Base-by-base conservation (phyloP, 2,888 invertebrate genomes). In the Stomorhina lunata region DNA sequence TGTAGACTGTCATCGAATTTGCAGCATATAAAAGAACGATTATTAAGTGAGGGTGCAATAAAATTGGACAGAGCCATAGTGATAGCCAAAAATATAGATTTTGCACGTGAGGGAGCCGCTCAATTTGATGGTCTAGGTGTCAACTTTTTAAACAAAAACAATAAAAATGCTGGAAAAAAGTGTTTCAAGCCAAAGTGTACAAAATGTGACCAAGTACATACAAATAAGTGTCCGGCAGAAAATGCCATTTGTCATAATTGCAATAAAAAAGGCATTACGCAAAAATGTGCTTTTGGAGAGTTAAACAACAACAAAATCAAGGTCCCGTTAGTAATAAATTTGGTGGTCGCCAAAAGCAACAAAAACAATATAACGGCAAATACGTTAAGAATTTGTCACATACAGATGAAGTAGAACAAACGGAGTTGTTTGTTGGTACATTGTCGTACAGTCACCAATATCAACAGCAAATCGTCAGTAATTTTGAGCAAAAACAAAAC, bases 1-100 rank as follows among this genome's bases (percentile, higher is more conserved):
- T 82, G 85, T 50, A 84, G 85, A 2, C 55, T 71, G 15, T 48
- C 72, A 1, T 65, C 63, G 53, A 55, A 53, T 29, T 55, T 75
- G 7, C 55, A 65, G 37, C 34, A 32, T 20, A 50, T 61, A 9
- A 77, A 48, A 40, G 50, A 68, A n/a, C 25, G 45, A 2, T 45
- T 45, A 40, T 45, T 45, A 45, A 25, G 45, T 27, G 45, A 25
- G 5, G 2, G 40, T 12, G n/a, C 43, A 45, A 45, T n/a, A 25
- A 68, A 77, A 50, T 43, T 50, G 48, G 61, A 63, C 57, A 29
- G 48, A 43, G 59, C 10, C 48, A 66, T 10, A 37, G 32, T 57
- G 17, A 34, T 12, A 57, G 37, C 15, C 15, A 17, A 34, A 57
- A 57, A 20, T 12, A 7, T 20, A 32, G 12, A 34, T 57, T 6